Percentiles rank a stretch among this genome's conserved stretches.
phyloP scores from a whole-genome alignment of 2,797 vertebrate species.

The Tragelaphus eurycerus region DNA sequence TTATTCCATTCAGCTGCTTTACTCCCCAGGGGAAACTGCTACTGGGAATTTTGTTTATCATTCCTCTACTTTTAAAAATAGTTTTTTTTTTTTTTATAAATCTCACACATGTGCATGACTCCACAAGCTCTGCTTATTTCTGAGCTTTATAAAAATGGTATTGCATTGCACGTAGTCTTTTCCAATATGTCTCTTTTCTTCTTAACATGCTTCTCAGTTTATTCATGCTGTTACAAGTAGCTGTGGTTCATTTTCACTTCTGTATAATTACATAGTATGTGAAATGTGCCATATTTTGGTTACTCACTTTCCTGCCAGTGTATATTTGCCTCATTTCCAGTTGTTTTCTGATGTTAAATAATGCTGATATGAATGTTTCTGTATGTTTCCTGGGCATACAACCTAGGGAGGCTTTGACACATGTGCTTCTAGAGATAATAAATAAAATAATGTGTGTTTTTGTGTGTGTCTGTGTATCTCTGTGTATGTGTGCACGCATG shows the following conservation, averaged over 20 bases:
- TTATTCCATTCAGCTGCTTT: not conserved
- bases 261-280: not conserved
- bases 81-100: not conserved
- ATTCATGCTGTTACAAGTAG: not conserved
- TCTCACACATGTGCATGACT: not conserved
- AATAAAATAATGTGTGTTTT: not conserved
- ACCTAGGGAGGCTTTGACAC: not conserved
- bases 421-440: not conserved
- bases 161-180: not conserved
- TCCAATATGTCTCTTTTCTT: not conserved
- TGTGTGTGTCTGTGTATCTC: too few species aligned
- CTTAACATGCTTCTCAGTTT: not conserved
- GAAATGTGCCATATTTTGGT: not conserved
- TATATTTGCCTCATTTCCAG: not conserved
- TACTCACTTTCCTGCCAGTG: not conserved
- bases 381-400: not conserved
- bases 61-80: not conserved
- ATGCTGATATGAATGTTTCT: not conserved
- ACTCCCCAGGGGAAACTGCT: not conserved
- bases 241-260: not conserved
- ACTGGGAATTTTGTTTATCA: not conserved
- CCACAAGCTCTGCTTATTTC: not conserved
- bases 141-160: not conserved
- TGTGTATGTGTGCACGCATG: fast-evolving
- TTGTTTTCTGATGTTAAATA: not conserved